Conservation (phyloP, 2,113 vertebrate genomes). For the Rhynchopsitta pachyrhyncha region DNA sequence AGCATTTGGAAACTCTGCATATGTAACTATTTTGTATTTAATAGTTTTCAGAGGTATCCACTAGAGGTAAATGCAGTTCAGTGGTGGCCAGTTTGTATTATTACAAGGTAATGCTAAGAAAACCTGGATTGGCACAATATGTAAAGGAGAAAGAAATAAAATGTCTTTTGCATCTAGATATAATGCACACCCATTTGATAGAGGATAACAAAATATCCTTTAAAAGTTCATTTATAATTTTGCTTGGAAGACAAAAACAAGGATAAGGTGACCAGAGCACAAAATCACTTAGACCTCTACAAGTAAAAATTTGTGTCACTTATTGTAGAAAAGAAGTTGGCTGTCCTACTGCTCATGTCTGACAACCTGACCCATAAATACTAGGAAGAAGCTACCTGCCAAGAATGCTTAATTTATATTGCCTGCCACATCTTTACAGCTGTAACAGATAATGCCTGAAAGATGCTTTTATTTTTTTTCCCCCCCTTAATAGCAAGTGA, state of each 20-base stretch:
- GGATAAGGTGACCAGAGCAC: neutral
- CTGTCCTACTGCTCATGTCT: slow-evolving; percentile 10
- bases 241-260: neutral
- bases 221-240: neutral
- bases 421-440: neutral
- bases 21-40: neutral
- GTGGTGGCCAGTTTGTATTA: neutral
- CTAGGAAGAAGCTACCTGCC: slow-evolving; percentile 5
- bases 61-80: neutral
- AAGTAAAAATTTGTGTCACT: neutral
- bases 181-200: neutral
- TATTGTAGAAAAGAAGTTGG: neutral
- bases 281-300: neutral
- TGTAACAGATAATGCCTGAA: neutral
- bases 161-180: neutral
- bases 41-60: neutral
- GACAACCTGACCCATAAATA: slow-evolving; percentile 35
- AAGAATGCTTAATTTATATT: slow-evolving; percentile 24
- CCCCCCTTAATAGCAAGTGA: neutral
- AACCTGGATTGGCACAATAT: neutral
- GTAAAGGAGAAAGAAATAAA: neutral
- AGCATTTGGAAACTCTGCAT: neutral
- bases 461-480: neutral
- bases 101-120: neutral
- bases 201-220: neutral